Percentiles rank a stretch among this genome's conserved stretches.
These are phyloP conservation scores for Enteromius argenteus DNA, from an alignment of 2,797 vertebrate genomes.

Conservation along the genomic window DNA sequence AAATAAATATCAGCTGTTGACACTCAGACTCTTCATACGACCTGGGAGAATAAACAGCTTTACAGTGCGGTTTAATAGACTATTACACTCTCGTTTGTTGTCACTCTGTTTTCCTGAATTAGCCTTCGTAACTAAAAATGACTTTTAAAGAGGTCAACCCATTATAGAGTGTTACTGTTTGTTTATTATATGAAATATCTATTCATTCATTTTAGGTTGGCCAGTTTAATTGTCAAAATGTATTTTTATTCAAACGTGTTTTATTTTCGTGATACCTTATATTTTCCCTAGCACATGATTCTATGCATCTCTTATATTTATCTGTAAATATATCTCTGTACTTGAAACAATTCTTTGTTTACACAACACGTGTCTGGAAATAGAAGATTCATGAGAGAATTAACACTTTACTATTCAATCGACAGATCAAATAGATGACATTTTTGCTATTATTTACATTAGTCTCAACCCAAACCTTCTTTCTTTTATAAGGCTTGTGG, in stretches of 20 bases:
- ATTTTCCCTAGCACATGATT: neutral
- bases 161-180: neutral
- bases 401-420: neutral
- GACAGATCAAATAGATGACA: neutral
- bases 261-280: neutral
- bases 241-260: neutral
- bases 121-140: neutral
- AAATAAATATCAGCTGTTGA: constrained; percentile 12
- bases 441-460: neutral
- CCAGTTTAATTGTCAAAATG: neutral
- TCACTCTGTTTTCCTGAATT: neutral
- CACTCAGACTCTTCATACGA: neutral
- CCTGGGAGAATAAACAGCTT: constrained; percentile 14
- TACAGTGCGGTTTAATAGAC: neutral
- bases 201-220: neutral
- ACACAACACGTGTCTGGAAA: neutral
- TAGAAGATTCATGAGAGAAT: neutral
- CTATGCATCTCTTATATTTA: neutral
- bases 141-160: neutral
- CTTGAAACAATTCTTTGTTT: neutral
- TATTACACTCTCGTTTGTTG: neutral
- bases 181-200: neutral
- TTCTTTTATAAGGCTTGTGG: neutral
- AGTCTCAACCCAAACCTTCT: neutral
- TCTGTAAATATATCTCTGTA: neutral